Percentiles rank a stretch among this genome's conserved stretches.
Conservation (phyloP, 2,113 vertebrate genomes). For the Dipodomys stephensi region DNA sequence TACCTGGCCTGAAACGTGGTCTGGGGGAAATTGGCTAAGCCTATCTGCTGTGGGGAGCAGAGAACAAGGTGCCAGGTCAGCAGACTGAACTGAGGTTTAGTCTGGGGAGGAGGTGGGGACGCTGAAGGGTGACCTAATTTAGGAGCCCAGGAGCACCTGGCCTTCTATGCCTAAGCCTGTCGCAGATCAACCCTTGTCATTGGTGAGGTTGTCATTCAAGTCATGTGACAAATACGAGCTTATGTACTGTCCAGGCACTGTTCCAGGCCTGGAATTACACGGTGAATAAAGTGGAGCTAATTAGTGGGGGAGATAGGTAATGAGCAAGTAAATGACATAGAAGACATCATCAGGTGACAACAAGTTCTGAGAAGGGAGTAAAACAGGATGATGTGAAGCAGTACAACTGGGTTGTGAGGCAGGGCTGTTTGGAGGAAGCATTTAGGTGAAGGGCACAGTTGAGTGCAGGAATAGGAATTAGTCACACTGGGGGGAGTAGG, state of each 20-base stretch:
- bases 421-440: not conserved
- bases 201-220: not conserved
- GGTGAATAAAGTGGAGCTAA: not conserved
- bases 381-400: not conserved
- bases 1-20: not conserved
- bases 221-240: not conserved
- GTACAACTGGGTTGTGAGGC: not conserved
- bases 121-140: conserved; percentile 22
- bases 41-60: not conserved
- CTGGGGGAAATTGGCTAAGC: not conserved
- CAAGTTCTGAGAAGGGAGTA: conserved; percentile 4
- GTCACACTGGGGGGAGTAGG: not conserved
- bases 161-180: not conserved
- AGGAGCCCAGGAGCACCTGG: not conserved
- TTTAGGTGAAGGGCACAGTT: not conserved
- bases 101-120: not conserved
- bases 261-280: not conserved
- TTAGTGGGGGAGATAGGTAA: not conserved
- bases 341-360: not conserved
- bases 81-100: not conserved
- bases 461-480: not conserved
- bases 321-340: not conserved
- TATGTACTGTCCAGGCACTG: not conserved
- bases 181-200: not conserved
- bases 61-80: not conserved